These are phyloP conservation scores for Pristionchus pacificus DNA, from an alignment of 1,140 invertebrate genomes.

Conservation along the genomic window DNA sequence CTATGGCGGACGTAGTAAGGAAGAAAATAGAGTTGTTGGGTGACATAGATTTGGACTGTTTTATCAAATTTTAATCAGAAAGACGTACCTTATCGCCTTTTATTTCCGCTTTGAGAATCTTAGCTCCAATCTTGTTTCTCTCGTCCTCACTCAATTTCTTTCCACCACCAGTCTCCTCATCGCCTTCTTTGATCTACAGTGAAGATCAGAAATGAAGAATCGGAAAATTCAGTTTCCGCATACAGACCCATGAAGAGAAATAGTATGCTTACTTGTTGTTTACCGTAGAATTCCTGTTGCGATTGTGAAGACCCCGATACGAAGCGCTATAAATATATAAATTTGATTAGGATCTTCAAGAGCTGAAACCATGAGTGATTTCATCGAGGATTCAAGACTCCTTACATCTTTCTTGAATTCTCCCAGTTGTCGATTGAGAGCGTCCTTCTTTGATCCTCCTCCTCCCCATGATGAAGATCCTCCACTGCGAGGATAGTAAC, in stretches of 20 bases:
- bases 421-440: constrained; percentile 31
- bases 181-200: background rate
- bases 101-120: constrained; percentile 53
- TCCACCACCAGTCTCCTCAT: background rate
- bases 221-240: background rate
- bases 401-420: constrained; percentile 32
- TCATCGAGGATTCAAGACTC: constrained; percentile 17
- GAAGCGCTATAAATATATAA: constrained; percentile 24
- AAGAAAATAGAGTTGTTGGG: constrained; percentile 7
- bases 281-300: constrained; percentile 34
- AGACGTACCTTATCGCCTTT: constrained; percentile 44
- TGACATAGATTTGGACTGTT: too few relatives aligned
- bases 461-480: background rate
- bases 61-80: background rate
- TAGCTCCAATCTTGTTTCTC: constrained; percentile 48
- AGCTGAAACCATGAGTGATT: constrained; percentile 4
- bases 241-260: background rate
- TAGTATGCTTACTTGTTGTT: constrained; percentile 22
- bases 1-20: too few relatives aligned
- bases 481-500: constrained; percentile 13
- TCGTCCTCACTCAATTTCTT: constrained; percentile 42
- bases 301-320: constrained; percentile 27
- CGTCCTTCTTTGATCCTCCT: constrained; percentile 15
- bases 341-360: constrained; percentile 5
- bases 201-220: background rate